These are phyloP conservation scores for Cyprinodon variegatus DNA, from an alignment of 2,113 vertebrate species.

Conservation along the genomic window DNA sequence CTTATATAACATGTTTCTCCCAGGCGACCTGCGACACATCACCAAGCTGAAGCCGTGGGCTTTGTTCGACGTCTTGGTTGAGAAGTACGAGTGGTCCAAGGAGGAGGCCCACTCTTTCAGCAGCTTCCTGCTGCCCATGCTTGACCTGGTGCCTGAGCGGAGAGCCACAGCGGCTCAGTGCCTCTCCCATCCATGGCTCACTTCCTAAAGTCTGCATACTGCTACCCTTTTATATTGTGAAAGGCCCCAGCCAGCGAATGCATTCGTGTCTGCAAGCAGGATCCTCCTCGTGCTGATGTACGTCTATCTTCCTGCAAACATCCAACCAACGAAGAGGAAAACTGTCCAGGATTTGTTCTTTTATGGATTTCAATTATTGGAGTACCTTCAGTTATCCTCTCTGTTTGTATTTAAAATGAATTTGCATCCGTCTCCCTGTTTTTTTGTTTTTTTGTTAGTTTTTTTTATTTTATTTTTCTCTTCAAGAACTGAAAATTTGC, in stretches of 20 bases:
- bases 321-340: slow-evolving; percentile 23
- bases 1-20: background rate
- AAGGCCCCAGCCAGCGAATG: slow-evolving; percentile 13
- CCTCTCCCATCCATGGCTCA: slow-evolving; percentile 92
- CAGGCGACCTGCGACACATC: slow-evolving; percentile 97
- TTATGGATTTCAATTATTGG: slow-evolving; percentile 35
- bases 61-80: slow-evolving; percentile 90
- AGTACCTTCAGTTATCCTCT: slow-evolving; percentile 34
- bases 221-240: slow-evolving; percentile 9
- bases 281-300: slow-evolving; percentile 36
- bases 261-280: slow-evolving; percentile 13
- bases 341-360: slow-evolving; percentile 36
- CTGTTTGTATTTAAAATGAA: slow-evolving; percentile 43
- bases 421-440: slow-evolving; percentile 31
- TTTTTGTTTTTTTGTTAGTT: background rate
- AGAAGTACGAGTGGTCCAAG: slow-evolving; percentile 95
- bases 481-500: slow-evolving; percentile 25
- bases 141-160: slow-evolving; percentile 94
- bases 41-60: slow-evolving; percentile 98
- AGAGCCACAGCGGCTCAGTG: slow-evolving; percentile 93
- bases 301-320: slow-evolving; percentile 16
- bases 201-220: slow-evolving; percentile 74
- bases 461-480: slow-evolving; percentile 12
- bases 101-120: slow-evolving; percentile 92
- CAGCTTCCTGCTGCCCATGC: slow-evolving; percentile 95